phyloP scores from a whole-genome alignment of 2,888 invertebrate species.

The Limnephilus lunatus region DNA sequence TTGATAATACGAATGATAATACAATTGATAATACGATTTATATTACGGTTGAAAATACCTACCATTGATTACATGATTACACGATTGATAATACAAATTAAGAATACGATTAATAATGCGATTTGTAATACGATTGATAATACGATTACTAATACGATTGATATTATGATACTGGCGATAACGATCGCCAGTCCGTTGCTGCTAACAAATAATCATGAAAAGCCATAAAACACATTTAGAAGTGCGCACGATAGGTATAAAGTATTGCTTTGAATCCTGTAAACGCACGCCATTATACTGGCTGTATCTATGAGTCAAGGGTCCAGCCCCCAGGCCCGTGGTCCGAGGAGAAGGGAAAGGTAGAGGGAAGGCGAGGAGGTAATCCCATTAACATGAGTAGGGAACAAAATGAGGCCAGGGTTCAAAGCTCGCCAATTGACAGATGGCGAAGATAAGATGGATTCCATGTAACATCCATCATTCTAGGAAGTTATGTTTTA shows the following conservation, averaged over 20 bases:
- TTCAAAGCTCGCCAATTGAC: not conserved
- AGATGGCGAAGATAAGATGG: not conserved
- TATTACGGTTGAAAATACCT: too few species aligned
- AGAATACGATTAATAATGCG: too few species aligned
- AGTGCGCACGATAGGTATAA: not conserved
- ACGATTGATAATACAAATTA: too few species aligned
- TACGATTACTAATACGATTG: too few species aligned
- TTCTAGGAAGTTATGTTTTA: not conserved
- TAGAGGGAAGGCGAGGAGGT: not conserved
- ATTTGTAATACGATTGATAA: too few species aligned
- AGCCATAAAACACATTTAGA: not conserved
- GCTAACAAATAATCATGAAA: not conserved
- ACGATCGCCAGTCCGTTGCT: not conserved
- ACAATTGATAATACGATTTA: too few species aligned
- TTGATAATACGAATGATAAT: too few species aligned
- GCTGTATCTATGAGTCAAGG: not conserved
- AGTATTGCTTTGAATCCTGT: constrained; percentile 4
- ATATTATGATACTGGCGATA: not conserved
- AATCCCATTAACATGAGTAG: not conserved
- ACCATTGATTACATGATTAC: too few species aligned
- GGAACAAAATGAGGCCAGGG: constrained; percentile 3
- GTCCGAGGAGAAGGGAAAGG: not conserved
- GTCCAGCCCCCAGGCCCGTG: not conserved
- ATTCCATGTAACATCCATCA: not conserved
- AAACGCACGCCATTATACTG: not conserved